phyloP scores from a whole-genome alignment of 2,888 invertebrate genomes.

The Thymelicus sylvestris region DNA sequence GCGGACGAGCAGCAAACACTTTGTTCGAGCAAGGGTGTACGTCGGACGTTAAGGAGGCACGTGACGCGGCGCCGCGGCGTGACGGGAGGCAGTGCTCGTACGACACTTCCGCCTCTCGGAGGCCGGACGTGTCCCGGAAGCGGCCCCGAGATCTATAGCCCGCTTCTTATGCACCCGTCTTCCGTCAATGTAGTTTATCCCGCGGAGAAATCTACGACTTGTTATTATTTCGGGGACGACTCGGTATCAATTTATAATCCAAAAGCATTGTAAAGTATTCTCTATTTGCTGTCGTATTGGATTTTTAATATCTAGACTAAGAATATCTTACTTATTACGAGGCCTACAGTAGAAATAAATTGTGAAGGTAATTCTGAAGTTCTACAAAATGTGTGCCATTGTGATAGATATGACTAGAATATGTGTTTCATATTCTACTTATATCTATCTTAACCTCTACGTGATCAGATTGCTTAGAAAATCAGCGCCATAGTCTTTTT shows the following conservation, averaged over 20 bases:
- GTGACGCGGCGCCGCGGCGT: background rate
- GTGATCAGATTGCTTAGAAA: too few relatives aligned
- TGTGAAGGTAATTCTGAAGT: too few relatives aligned
- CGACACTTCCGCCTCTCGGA: background rate
- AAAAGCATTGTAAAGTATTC: background rate
- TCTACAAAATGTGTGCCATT: too few relatives aligned
- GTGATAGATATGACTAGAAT: too few relatives aligned
- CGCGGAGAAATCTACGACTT: background rate
- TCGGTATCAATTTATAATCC: too few relatives aligned
- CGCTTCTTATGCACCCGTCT: background rate
- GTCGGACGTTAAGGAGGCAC: too few relatives aligned
- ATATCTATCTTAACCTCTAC: too few relatives aligned
- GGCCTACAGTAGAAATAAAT: too few relatives aligned
- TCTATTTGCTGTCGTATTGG: background rate
- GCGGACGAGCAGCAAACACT: background rate
- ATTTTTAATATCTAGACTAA: background rate
- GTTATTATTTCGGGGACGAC: background rate
- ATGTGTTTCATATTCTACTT: too few relatives aligned
- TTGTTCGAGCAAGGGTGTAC: background rate
- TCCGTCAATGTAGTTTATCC: background rate
- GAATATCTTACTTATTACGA: too few relatives aligned
- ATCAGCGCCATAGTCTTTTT: too few relatives aligned
- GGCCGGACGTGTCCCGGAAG: conserved; percentile 1
- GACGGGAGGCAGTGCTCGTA: background rate
- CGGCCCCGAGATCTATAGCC: background rate